Conservation (phyloP, 2,113 vertebrate genomes). For the Apteryx mantelli region DNA sequence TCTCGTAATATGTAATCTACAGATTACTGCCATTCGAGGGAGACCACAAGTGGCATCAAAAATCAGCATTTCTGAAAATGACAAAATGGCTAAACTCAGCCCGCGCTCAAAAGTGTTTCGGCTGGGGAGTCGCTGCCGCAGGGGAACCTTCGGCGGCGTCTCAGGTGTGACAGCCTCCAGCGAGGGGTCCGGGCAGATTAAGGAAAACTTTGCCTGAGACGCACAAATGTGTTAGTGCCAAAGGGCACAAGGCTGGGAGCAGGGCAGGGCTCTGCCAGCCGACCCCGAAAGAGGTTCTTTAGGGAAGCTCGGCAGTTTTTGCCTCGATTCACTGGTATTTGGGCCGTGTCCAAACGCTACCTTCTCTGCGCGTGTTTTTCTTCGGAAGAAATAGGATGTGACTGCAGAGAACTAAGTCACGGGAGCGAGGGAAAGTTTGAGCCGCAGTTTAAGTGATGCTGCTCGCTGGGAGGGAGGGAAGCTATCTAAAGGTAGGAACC, state of each 20-base stretch:
- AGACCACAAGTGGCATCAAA: conserved; percentile 47
- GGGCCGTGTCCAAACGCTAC: background rate
- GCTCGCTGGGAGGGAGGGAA: conserved; percentile 10
- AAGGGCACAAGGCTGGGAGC: conserved; percentile 13
- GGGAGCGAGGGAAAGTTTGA: conserved; percentile 40
- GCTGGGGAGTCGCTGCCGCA: background rate
- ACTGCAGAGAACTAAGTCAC: background rate
- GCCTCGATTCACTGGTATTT: background rate
- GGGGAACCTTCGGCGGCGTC: background rate
- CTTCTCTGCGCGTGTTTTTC: background rate
- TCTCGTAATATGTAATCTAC: conserved; percentile 64
- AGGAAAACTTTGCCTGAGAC: conserved; percentile 28
- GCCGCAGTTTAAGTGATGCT: conserved; percentile 15
- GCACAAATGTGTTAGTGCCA: conserved; percentile 1
- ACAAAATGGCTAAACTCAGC: background rate
- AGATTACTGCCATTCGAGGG: conserved; percentile 52
- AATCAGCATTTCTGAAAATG: conserved; percentile 15
- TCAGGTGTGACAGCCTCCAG: conserved; percentile 19
- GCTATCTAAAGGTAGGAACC: conserved; percentile 26
- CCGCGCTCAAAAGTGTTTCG: background rate
- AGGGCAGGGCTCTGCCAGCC: conserved; percentile 5
- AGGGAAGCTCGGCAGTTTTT: background rate
- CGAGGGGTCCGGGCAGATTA: background rate
- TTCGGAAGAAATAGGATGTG: conserved; percentile 1
- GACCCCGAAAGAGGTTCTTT: background rate